Conservation (phyloP, 2,113 vertebrate genomes). For the Trinectes maculatus region DNA sequence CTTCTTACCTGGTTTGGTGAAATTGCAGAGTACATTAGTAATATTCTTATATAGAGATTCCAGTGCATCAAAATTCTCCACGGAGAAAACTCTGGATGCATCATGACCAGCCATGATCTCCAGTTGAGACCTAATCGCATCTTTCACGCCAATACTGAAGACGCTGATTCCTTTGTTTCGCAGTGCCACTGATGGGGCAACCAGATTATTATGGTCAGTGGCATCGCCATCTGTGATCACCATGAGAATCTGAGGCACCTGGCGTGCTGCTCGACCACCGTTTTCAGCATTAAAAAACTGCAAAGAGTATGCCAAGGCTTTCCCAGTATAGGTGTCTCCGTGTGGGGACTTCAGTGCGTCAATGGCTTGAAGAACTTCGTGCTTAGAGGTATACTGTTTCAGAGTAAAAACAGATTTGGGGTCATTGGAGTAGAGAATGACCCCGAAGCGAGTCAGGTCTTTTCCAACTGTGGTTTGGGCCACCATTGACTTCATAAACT, state of each 20-base stretch:
- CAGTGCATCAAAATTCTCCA: conserved; percentile 72
- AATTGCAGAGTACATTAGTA: conserved; percentile 72
- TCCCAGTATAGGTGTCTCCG: conserved; percentile 76
- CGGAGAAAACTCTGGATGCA: conserved; percentile 72
- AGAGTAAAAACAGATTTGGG: conserved; percentile 69
- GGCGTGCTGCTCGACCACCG: conserved; percentile 65
- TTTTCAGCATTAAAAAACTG: conserved; percentile 65
- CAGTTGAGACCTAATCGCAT: conserved; percentile 71
- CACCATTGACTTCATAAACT: conserved; percentile 81
- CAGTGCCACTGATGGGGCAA: conserved; percentile 50
- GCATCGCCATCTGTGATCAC: conserved; percentile 84
- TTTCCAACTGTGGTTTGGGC: conserved; percentile 78
- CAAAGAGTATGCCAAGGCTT: conserved; percentile 74
- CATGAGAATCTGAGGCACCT: conserved; percentile 79
- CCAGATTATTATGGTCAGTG: conserved; percentile 59
- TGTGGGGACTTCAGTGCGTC: background rate
- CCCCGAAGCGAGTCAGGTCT: conserved; percentile 78
- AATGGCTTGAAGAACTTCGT: conserved; percentile 72
- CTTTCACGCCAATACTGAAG: conserved; percentile 81
- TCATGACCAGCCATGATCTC: conserved; percentile 72
- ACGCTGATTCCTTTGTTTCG: conserved; percentile 59
- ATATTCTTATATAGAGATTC: conserved; percentile 78
- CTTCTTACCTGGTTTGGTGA: conserved; percentile 80
- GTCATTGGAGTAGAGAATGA: conserved; percentile 71
- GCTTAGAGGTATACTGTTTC: conserved; percentile 61